phyloP scores from a whole-genome alignment of 2,888 invertebrate genomes.

The Ecdyonurus torrentis region DNA sequence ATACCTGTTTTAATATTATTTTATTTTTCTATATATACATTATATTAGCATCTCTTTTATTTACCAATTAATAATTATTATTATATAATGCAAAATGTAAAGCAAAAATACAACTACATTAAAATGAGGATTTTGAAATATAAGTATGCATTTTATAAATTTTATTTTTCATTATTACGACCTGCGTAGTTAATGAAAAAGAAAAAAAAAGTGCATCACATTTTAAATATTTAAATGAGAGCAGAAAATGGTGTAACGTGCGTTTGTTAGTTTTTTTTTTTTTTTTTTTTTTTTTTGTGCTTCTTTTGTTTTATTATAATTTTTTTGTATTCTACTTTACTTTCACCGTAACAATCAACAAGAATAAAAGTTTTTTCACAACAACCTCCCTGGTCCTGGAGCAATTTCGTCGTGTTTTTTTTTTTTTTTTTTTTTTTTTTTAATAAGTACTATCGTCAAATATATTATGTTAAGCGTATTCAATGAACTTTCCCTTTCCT shows the following conservation, averaged over 20 bases:
- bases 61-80: too few relatives aligned
- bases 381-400: background rate
- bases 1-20: too few relatives aligned
- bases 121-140: too few relatives aligned
- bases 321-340: background rate
- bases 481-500: too few relatives aligned
- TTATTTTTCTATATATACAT: too few relatives aligned
- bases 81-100: too few relatives aligned
- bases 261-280: background rate
- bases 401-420: background rate
- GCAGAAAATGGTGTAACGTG: background rate
- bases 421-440: too few relatives aligned
- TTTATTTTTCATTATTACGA: background rate
- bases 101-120: too few relatives aligned
- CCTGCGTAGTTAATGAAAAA: background rate
- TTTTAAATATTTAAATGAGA: background rate
- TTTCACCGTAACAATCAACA: background rate
- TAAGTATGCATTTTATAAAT: too few relatives aligned
- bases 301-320: background rate
- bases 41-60: too few relatives aligned
- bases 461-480: too few relatives aligned
- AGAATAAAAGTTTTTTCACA: background rate
- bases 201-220: background rate
- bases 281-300: background rate
- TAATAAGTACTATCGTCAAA: too few relatives aligned